phyloP scores from a whole-genome alignment of 1,140 invertebrate genomes.

The Drosophila nasuta region DNA sequence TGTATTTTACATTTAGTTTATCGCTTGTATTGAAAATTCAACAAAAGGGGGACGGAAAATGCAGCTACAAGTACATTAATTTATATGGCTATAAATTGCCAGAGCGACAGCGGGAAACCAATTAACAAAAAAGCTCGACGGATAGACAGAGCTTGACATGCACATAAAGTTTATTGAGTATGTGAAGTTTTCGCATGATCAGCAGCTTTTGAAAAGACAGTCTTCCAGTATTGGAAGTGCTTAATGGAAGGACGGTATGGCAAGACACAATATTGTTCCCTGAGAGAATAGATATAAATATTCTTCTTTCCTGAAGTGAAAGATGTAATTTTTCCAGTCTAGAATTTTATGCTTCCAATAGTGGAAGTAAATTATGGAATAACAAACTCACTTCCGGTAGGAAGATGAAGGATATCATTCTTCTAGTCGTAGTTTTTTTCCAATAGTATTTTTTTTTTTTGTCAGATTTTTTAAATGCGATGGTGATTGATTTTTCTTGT shows the following conservation, averaged over 20 bases:
- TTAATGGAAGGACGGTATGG: background rate
- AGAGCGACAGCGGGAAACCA: slow-evolving; percentile 16
- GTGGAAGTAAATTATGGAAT: too few species aligned
- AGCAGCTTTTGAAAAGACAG: background rate
- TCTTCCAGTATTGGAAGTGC: background rate
- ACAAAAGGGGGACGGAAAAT: slow-evolving; percentile 14
- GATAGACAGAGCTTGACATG: slow-evolving; percentile 2
- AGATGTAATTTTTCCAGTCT: too few species aligned
- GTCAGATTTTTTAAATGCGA: too few species aligned
- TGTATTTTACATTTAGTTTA: slow-evolving; percentile 73
- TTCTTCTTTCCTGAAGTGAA: too few species aligned
- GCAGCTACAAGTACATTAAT: slow-evolving; percentile 15
- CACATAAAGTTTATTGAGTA: background rate
- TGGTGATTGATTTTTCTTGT: too few species aligned
- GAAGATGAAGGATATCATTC: too few species aligned
- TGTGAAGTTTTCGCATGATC: background rate
- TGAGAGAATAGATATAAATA: too few species aligned
- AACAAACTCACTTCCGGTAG: too few species aligned
- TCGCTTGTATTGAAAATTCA: slow-evolving; percentile 57
- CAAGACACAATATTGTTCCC: too few species aligned
- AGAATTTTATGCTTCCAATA: too few species aligned
- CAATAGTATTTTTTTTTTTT: too few species aligned
- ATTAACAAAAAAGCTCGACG: slow-evolving; percentile 14
- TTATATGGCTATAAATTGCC: slow-evolving; percentile 33
- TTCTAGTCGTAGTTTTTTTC: too few species aligned